These are phyloP conservation scores for Salminus brasiliensis DNA, from an alignment of 2,113 vertebrate genomes.

Conservation along the genomic window DNA sequence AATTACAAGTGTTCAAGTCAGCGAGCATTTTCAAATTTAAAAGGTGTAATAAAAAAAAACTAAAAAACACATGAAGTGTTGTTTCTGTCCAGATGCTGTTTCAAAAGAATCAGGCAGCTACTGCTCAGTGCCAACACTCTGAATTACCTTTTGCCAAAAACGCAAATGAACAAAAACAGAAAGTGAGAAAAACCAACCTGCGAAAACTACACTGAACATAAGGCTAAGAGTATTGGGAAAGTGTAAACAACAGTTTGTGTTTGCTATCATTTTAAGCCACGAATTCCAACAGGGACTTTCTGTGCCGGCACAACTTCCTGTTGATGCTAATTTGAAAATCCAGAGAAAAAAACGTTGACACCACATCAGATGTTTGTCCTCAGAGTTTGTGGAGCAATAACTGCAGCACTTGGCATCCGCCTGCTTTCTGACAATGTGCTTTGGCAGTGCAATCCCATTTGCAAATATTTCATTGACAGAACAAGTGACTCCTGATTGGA, in stretches of 20 bases:
- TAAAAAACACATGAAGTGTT: too few relatives aligned
- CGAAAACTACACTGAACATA: background rate
- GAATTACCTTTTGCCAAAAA: conserved; percentile 1
- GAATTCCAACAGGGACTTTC: conserved; percentile 24
- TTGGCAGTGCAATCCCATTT: conserved; percentile 70
- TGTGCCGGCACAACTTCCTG: conserved; percentile 8
- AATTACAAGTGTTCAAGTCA: too few relatives aligned
- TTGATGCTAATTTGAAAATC: conserved; percentile 26
- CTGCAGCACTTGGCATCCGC: conserved; percentile 62
- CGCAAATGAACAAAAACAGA: conserved; percentile 15
- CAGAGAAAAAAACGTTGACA: conserved; percentile 49
- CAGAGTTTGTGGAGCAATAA: conserved; percentile 35
- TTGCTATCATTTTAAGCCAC: conserved; percentile 14
- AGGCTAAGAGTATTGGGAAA: conserved; percentile 15
- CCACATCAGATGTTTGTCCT: conserved; percentile 66
- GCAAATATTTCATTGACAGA: conserved; percentile 63
- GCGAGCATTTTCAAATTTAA: too few relatives aligned
- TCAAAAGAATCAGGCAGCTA: background rate
- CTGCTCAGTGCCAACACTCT: background rate
- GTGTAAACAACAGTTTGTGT: conserved; percentile 37
- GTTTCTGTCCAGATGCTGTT: conserved; percentile 5
- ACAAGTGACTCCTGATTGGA: conserved; percentile 63
- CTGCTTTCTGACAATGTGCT: conserved; percentile 67
- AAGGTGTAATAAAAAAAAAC: too few relatives aligned
- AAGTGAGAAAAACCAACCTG: background rate